phyloP scores from a whole-genome alignment of 2,888 invertebrate genomes.

The Nasonovia ribisnigri region DNA sequence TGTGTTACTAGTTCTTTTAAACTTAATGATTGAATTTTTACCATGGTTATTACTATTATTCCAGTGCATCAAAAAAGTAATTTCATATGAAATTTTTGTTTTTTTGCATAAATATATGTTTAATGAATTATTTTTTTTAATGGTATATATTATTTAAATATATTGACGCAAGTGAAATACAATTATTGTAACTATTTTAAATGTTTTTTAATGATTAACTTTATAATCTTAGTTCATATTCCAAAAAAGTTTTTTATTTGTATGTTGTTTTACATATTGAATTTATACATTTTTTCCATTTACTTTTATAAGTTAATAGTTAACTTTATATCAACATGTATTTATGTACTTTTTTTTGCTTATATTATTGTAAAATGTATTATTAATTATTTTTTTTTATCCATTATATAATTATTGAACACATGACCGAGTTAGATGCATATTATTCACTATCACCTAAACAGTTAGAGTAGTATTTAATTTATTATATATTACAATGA shows the following conservation, averaged over 20 bases:
- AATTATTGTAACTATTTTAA: background rate
- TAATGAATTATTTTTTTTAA: conserved; percentile 7
- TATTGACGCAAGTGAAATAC: conserved; percentile 17
- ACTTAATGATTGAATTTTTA: background rate
- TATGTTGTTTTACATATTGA: background rate
- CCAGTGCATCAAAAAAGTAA: background rate
- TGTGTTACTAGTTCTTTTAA: background rate
- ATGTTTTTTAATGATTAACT: background rate
- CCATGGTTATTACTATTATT: background rate
- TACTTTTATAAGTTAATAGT: background rate
- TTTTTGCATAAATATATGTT: background rate
- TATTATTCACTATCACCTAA: background rate
- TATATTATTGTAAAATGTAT: background rate
- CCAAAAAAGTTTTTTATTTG: background rate
- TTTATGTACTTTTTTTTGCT: background rate
- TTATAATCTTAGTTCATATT: background rate
- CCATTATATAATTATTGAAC: background rate
- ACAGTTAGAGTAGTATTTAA: background rate
- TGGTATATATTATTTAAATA: background rate
- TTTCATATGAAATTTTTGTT: background rate
- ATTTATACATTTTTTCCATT: conserved; percentile 23
- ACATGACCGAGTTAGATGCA: background rate
- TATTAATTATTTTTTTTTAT: background rate
- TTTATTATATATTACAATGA: no score
- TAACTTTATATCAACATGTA: background rate